Percentiles rank a stretch among this genome's conserved stretches.
phyloP scores from a whole-genome alignment of 2,797 vertebrate species.

The Onychomys leucogaster region DNA sequence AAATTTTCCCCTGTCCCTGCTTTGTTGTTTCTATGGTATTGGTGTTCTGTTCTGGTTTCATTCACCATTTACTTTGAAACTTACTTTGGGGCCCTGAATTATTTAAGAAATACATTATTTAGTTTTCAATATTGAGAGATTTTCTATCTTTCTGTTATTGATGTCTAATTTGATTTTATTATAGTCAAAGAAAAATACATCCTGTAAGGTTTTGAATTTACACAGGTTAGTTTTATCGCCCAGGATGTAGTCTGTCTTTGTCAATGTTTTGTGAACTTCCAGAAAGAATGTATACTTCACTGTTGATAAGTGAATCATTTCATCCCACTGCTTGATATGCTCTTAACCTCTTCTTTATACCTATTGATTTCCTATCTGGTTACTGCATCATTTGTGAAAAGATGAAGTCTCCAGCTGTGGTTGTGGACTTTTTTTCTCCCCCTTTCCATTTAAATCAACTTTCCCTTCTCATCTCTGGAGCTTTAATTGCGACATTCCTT shows the following conservation, averaged over 20 bases:
- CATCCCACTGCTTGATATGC: not conserved
- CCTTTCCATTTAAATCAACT: not conserved
- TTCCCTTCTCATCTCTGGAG: not conserved
- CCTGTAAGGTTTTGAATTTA: not conserved
- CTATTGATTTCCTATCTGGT: not conserved
- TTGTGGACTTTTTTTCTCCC: not conserved
- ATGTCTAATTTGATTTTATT: not conserved
- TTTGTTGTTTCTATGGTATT: not conserved
- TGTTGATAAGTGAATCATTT: not conserved
- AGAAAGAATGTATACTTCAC: not conserved
- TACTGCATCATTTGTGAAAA: not conserved
- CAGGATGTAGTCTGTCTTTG: not conserved
- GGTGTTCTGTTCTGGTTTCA: not conserved
- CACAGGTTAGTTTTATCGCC: not conserved
- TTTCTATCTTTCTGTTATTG: not conserved
- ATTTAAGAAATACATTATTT: constrained; percentile 1
- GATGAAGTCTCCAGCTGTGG: not conserved
- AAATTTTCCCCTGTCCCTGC: not conserved
- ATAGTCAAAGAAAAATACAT: not conserved
- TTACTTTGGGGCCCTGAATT: not conserved
- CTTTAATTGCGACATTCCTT: not conserved
- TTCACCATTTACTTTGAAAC: not conserved
- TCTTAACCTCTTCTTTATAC: not conserved
- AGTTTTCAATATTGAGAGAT: not conserved
- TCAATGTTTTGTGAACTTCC: not conserved